Evolutionary conservation across 2,113 vertebrate species (phyloP).

Genomic region (Amphiprion percula): DNA sequence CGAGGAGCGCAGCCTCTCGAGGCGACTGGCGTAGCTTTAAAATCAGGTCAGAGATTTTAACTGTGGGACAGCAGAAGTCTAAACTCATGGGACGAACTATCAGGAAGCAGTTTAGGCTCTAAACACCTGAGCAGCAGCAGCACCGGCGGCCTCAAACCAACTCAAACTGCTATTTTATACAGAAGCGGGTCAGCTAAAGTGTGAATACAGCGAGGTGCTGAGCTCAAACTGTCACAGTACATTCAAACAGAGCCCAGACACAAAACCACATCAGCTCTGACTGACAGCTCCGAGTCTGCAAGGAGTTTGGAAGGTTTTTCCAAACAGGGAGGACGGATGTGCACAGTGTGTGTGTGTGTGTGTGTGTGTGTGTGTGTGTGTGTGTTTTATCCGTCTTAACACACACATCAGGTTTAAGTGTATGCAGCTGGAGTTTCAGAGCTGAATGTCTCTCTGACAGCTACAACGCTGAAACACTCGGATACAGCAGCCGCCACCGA

Average conservation of each 20-base stretch:
- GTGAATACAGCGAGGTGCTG: neutral
- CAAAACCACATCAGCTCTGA: neutral
- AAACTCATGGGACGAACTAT: neutral
- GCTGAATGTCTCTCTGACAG: slow-evolving; percentile 38
- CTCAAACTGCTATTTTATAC: slow-evolving; percentile 3
- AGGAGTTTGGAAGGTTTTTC: no score
- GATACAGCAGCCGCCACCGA: neutral
- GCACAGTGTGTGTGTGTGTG: no score
- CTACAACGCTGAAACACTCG: slow-evolving; percentile 18
- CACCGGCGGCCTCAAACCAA: neutral
- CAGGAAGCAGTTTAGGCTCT: slow-evolving; percentile 10
- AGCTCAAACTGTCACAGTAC: slow-evolving; percentile 23
- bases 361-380: no score
- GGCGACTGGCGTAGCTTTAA: neutral
- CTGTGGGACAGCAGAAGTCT: neutral
- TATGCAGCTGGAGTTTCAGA: slow-evolving; percentile 49
- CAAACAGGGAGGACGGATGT: no score
- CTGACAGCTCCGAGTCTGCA: no score
- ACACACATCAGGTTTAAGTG: neutral
- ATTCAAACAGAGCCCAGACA: neutral
- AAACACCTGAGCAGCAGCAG: neutral
- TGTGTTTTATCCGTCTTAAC: no score
- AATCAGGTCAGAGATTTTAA: neutral
- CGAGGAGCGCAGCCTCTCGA: neutral
- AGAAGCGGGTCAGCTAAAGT: slow-evolving; percentile 20